Evolutionary conservation across 2,888 invertebrate genomes (phyloP).

Genomic region (Amphipyra berbera): DNA sequence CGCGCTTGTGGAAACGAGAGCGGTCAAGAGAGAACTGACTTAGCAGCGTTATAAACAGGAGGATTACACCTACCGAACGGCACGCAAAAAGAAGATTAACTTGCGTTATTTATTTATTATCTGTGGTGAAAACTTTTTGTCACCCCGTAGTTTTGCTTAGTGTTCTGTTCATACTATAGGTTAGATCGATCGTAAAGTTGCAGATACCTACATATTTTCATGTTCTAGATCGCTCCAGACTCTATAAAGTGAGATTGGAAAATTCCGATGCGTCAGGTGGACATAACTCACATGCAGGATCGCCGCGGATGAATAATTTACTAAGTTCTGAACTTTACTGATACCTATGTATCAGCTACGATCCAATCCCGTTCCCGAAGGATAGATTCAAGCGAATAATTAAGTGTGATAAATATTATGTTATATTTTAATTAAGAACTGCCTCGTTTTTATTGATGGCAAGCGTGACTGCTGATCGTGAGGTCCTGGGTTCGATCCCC

Average conservation of each 20-base stretch:
- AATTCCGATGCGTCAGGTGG: slow-evolving; percentile 58
- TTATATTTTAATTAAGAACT: no score
- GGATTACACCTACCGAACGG: no score
- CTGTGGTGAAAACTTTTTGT: no score
- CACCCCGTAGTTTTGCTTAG: not conserved
- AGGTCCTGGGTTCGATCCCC: no score
- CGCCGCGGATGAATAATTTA: slow-evolving; percentile 52
- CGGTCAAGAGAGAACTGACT: no score
- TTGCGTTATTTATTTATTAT: no score
- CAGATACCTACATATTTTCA: slow-evolving; percentile 47
- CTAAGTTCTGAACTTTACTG: slow-evolving; percentile 46
- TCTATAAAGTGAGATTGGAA: slow-evolving; percentile 60
- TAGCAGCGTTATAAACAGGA: no score
- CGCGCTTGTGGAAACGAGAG: no score
- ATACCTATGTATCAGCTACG: slow-evolving; percentile 29
- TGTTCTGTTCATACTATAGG: not conserved
- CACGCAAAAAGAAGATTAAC: no score
- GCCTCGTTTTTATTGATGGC: no score
- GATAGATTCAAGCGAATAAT: slow-evolving; percentile 30
- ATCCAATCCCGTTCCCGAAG: slow-evolving; percentile 23
- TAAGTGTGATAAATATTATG: not conserved
- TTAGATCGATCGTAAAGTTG: slow-evolving; percentile 25
- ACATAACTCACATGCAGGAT: slow-evolving; percentile 52
- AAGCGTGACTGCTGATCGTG: no score
- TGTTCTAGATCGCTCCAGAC: slow-evolving; percentile 30